These are phyloP conservation scores for Oryzias dopingdopingensis DNA, from an alignment of 2,797 vertebrate genomes.

Conservation along the genomic window DNA sequence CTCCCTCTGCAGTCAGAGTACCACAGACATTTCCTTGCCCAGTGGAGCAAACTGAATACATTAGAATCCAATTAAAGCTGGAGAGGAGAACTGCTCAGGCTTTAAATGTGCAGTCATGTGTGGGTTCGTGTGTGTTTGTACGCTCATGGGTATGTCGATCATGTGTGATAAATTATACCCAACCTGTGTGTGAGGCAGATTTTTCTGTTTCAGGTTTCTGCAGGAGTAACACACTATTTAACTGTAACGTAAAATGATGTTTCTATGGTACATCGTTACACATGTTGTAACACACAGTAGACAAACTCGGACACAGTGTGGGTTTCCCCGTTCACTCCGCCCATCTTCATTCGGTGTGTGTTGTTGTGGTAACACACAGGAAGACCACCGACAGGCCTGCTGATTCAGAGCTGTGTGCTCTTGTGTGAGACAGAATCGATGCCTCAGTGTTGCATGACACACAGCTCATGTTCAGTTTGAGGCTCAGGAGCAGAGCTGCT, in stretches of 20 bases:
- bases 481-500: conserved; percentile 10
- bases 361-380: conserved; percentile 23
- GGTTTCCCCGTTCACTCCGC: conserved; percentile 16
- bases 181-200: conserved; percentile 1
- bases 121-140: conserved; percentile 26
- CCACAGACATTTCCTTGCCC: conserved; percentile 64
- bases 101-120: conserved; percentile 30
- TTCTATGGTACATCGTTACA: neutral
- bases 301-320: conserved; percentile 14
- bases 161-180: conserved; percentile 23
- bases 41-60: conserved; percentile 72
- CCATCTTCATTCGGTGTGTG: conserved; percentile 19
- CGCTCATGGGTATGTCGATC: conserved; percentile 25
- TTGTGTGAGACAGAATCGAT: conserved; percentile 33
- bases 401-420: conserved; percentile 30
- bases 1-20: conserved; percentile 35
- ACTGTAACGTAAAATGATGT: too few relatives aligned
- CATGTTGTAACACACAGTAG: conserved; percentile 10
- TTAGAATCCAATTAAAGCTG: conserved; percentile 76
- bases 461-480: conserved; percentile 36
- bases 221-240: too few relatives aligned
- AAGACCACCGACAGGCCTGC: conserved; percentile 23
- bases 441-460: conserved; percentile 29
- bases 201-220: neutral
- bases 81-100: conserved; percentile 55